phyloP scores from a whole-genome alignment of 2,113 vertebrate genomes.

The Hippoglossus stenolepis region DNA sequence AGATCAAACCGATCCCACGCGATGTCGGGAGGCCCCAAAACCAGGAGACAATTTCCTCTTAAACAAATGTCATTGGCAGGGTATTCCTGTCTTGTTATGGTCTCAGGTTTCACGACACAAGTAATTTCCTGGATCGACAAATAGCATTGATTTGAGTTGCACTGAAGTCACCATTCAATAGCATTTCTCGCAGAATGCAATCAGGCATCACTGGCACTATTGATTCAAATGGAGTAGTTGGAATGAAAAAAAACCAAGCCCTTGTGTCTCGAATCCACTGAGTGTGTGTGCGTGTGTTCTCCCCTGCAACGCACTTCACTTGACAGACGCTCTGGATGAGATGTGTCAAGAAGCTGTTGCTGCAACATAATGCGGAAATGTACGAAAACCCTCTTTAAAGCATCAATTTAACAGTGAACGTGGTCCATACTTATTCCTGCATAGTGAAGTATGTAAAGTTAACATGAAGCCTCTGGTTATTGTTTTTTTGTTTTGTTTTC shows the following conservation, averaged over 20 bases:
- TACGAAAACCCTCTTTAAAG: background rate
- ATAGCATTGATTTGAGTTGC: slow-evolving; percentile 79
- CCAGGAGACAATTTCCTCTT: slow-evolving; percentile 61
- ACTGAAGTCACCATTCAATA: slow-evolving; percentile 81
- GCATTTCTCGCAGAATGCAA: slow-evolving; percentile 77
- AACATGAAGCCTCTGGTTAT: too few species aligned
- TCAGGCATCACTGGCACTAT: slow-evolving; percentile 77
- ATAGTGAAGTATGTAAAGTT: background rate
- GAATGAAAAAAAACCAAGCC: slow-evolving; percentile 49
- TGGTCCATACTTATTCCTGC: background rate
- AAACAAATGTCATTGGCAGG: slow-evolving; percentile 71
- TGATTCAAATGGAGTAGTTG: slow-evolving; percentile 72
- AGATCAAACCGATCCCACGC: slow-evolving; percentile 18
- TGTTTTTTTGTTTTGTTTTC: too few species aligned
- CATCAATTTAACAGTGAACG: background rate
- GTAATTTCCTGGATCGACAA: slow-evolving; percentile 82
- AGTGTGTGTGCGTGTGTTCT: slow-evolving; percentile 26
- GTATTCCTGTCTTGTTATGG: slow-evolving; percentile 73
- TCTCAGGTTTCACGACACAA: slow-evolving; percentile 75
- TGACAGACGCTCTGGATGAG: slow-evolving; percentile 8
- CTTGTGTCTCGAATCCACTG: slow-evolving; percentile 42
- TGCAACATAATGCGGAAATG: slow-evolving; percentile 6
- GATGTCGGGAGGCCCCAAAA: background rate
- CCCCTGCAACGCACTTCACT: slow-evolving; percentile 6
- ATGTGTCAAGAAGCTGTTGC: background rate